These are phyloP conservation scores for Trichosurus vulpecula DNA, from an alignment of 2,797 vertebrate genomes.

Conservation along the genomic window DNA sequence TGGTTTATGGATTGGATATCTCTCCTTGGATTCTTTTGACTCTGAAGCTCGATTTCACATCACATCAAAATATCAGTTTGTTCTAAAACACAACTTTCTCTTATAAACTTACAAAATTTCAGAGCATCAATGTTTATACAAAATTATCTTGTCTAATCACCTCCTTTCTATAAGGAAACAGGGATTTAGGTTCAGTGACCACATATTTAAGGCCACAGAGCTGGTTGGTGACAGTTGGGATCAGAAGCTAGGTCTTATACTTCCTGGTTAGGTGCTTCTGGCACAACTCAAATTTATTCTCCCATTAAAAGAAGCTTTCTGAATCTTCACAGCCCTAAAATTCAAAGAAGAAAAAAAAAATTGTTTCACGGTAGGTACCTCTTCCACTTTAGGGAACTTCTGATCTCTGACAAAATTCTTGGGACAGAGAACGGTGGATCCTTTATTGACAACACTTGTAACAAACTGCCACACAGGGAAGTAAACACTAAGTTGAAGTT, in stretches of 20 bases:
- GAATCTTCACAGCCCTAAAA: conserved; percentile 38
- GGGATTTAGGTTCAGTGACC: not conserved
- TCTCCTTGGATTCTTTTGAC: not conserved
- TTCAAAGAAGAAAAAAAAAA: conserved; percentile 17
- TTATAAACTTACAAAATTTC: not conserved
- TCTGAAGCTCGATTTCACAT: not conserved
- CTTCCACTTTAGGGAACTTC: conserved; percentile 49
- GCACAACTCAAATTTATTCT: conserved; percentile 51
- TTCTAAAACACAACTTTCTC: not conserved
- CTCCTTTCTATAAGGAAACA: conserved; percentile 29
- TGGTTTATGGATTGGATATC: not conserved
- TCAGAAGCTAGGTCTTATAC: conserved; percentile 60
- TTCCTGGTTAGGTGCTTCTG: conserved; percentile 57
- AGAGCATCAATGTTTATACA: not conserved
- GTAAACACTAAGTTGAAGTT: not conserved
- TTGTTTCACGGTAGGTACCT: conserved; percentile 56
- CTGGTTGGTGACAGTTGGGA: conserved; percentile 27
- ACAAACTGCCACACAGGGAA: not conserved
- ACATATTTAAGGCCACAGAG: not conserved
- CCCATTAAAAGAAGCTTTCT: conserved; percentile 47
- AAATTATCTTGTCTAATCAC: not conserved
- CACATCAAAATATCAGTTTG: not conserved
- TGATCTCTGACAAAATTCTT: conserved; percentile 56
- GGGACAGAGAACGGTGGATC: conserved; percentile 58
- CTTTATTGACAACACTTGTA: not conserved